Percentiles rank a stretch among this genome's conserved stretches.
Evolutionary conservation across 2,888 invertebrate species (phyloP).

Genomic region (Cepaea hortensis): DNA sequence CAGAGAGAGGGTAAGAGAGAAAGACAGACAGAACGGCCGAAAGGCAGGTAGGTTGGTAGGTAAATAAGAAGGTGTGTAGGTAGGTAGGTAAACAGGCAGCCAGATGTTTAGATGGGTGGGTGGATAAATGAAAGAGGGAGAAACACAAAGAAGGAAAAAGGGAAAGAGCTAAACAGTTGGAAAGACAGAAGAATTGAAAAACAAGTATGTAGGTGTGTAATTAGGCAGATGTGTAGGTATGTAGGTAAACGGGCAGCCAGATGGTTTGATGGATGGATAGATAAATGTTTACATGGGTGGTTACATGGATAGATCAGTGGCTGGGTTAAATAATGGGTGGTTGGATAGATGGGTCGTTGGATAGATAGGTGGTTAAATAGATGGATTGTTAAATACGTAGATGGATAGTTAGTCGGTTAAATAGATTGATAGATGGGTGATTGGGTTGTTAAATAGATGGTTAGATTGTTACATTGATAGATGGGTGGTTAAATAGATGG

Average conservation of each 20-base stretch:
- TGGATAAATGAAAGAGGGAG: background rate
- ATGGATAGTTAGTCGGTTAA: no score
- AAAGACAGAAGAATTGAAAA: background rate
- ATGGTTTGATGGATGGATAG: no score
- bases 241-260: background rate
- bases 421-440: no score
- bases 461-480: no score
- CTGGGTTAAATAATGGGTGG: background rate
- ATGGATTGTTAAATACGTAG: background rate
- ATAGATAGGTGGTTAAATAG: conserved; percentile 27
- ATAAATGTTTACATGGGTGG: background rate
- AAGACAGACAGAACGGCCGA: background rate
- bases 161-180: background rate
- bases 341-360: background rate
- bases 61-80: background rate
- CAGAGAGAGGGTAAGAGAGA: background rate
- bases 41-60: background rate
- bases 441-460: no score
- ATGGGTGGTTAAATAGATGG: no score
- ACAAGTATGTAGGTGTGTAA: background rate
- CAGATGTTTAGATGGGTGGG: background rate
- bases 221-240: background rate
- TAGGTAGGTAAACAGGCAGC: background rate
- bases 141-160: no score
- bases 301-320: background rate